Evolutionary conservation across 2,113 vertebrate species (phyloP), one percentile per base, ranked within the genome.

Genomic region (Oceanites oceanicus): DNA sequence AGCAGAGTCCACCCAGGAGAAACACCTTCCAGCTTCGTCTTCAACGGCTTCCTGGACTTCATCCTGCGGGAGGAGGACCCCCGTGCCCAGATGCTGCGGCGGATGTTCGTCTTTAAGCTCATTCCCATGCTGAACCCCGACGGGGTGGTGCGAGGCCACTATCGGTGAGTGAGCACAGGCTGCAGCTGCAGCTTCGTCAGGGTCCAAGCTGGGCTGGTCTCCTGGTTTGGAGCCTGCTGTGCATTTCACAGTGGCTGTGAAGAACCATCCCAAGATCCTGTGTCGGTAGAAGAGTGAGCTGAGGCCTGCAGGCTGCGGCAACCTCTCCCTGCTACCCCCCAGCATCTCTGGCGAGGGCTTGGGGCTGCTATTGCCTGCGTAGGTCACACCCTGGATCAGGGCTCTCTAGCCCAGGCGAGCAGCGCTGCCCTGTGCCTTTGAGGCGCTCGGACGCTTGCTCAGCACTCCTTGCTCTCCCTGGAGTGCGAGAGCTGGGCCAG

Each of bases 51-150:
- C 96, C 98, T 99, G 89, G 98, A 99, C 92, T 99, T 99, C 95
- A 99, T 99, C 95, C 97, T 99, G 66, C 98, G 99, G 90, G 98
- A 97, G 95, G 99, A 99, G 19, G 99, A 99, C 70, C 99, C 99
- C 5, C 99, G 99, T 0, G 99, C 99, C 25, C 98, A 99, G 50
- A 98, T 97, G 65, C 98, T 99, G 38, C 97, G 99, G 26, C 98
- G 98, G 55, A 99, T 99, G 98, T 99, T 99, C 4, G 98, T 99
- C 85, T 99, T 99, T 95, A 99, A 99, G 90, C 99, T 99, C 90
- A 98, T 99, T 73, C 99, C 99, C 56, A 99, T 99, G 99, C 98
- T 99, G 91, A 99, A 99, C 97, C 99, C 99, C 0, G 99, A 99
- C 2, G 99, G 99, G 19, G 99, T 99, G 32, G 97, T 99, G 86